Percentiles rank a stretch among this genome's conserved stretches.
Evolutionary conservation across 2,797 vertebrate genomes (phyloP).

Genomic region (Gallinago solitaria): DNA sequence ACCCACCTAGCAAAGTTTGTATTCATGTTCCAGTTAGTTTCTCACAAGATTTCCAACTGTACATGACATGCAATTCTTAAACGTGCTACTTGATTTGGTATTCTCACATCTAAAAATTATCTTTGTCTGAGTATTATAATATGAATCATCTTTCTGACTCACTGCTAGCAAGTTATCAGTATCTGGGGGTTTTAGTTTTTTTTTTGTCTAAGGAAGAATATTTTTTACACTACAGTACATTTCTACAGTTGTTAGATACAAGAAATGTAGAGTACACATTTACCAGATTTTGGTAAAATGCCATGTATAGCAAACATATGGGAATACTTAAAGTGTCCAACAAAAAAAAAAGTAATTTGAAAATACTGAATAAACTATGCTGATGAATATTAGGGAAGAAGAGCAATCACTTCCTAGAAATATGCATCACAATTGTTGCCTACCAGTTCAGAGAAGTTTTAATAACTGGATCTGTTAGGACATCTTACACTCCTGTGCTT

Average conservation of each 20-base stretch:
- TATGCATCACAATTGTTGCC: background rate
- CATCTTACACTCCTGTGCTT: background rate
- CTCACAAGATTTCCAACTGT: background rate
- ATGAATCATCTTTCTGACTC: background rate
- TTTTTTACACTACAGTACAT: background rate
- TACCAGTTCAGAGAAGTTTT: background rate
- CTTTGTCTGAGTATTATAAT: background rate
- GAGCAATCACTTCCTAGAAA: background rate
- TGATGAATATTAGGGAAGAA: background rate
- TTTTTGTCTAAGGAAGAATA: fast-evolving
- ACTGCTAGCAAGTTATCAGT: background rate
- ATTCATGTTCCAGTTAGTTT: background rate
- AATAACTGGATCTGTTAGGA: background rate
- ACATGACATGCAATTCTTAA: background rate
- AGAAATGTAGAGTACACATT: background rate
- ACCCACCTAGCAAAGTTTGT: background rate
- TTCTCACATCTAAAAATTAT: background rate
- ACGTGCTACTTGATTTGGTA: background rate
- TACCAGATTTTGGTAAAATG: background rate
- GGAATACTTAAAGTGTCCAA: background rate
- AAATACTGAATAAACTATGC: background rate
- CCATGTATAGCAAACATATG: fast-evolving
- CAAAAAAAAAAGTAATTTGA: background rate
- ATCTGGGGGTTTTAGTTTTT: background rate
- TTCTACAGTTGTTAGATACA: background rate